Conservation (phyloP, 2,797 vertebrate genomes). For the Vespertilio murinus region DNA sequence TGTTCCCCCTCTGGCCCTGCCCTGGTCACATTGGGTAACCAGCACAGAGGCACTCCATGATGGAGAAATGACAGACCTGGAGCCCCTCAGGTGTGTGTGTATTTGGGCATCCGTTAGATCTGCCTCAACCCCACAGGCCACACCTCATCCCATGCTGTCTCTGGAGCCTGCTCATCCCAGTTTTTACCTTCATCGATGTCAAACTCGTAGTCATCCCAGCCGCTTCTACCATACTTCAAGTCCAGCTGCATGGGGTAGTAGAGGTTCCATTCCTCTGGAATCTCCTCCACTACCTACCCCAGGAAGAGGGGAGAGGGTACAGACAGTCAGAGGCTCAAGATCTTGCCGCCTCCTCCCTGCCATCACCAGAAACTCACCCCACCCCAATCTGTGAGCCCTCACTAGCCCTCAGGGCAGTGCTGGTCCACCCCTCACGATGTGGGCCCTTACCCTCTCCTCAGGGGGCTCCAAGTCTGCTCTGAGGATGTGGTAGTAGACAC, state of each 20-base stretch:
- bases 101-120: not conserved
- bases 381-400: not conserved
- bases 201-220: constrained; percentile 88
- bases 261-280: constrained; percentile 89
- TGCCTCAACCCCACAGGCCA: not conserved
- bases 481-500: constrained; percentile 91
- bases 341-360: not conserved
- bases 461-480: constrained; percentile 87
- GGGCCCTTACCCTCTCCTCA: constrained; percentile 83
- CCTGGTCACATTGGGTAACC: not conserved
- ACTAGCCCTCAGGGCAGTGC: not conserved
- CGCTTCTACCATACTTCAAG: constrained; percentile 86
- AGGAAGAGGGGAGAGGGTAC: rapidly evolving
- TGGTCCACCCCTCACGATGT: rapidly evolving
- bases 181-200: constrained; percentile 88
- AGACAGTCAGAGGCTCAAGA: not conserved
- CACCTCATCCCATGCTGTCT: not conserved
- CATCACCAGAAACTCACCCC: not conserved
- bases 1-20: not conserved
- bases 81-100: not conserved
- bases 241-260: constrained; percentile 89
- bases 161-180: not conserved
- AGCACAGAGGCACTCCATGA: not conserved
- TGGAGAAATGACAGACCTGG: not conserved
- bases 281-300: constrained; percentile 83